Conservation (phyloP, 2,113 vertebrate genomes). For the Amia ocellicauda region DNA sequence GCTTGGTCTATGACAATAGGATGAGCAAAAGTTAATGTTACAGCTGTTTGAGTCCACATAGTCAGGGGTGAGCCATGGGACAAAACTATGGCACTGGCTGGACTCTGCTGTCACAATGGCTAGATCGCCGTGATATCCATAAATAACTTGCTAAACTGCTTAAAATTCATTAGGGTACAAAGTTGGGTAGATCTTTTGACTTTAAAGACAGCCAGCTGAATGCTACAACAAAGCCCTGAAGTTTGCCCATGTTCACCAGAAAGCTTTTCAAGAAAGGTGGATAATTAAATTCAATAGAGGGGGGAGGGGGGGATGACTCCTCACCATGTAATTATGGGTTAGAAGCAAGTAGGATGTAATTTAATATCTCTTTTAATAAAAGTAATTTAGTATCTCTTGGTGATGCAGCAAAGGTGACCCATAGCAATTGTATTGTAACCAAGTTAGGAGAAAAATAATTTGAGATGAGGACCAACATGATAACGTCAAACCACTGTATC, state of each 20-base stretch:
- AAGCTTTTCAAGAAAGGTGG: neutral
- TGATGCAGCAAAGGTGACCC: too few relatives aligned
- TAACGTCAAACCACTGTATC: too few relatives aligned
- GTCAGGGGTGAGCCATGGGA: constrained; percentile 64
- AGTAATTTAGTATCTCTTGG: too few relatives aligned
- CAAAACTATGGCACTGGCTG: constrained; percentile 57
- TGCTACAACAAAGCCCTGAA: constrained; percentile 18
- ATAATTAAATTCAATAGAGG: neutral
- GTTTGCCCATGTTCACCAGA: neutral
- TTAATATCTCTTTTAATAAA: too few relatives aligned
- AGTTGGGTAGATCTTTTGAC: constrained; percentile 56
- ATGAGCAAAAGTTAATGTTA: constrained; percentile 78
- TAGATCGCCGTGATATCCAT: constrained; percentile 61
- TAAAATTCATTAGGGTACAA: constrained; percentile 69
- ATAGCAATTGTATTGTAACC: too few relatives aligned
- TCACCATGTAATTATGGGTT: too few relatives aligned
- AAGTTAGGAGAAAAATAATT: too few relatives aligned
- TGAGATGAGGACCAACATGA: too few relatives aligned
- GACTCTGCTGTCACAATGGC: constrained; percentile 73
- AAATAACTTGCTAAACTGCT: constrained; percentile 64
- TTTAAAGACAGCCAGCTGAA: too few relatives aligned
- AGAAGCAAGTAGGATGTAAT: too few relatives aligned
- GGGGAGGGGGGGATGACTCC: constrained; percentile 38
- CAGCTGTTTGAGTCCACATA: constrained; percentile 53
- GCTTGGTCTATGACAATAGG: constrained; percentile 73